A percentile compares a stretch with the other conserved stretches of the same genome.
Evolutionary conservation across 2,113 vertebrate genomes (phyloP).

Genomic region (Sisor rabdophorus): DNA sequence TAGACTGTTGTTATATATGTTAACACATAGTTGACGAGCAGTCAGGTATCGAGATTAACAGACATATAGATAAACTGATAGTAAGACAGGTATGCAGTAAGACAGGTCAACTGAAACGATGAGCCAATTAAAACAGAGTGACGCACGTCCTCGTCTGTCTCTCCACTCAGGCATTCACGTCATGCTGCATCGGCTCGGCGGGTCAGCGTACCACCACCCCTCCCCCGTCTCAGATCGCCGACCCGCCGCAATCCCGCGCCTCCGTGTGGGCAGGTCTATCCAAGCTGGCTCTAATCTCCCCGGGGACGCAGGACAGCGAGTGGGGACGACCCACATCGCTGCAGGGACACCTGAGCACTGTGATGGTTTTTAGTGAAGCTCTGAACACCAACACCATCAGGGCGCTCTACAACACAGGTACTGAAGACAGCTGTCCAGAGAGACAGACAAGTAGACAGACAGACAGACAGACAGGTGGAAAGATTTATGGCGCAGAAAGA

Average conservation of each 20-base stretch:
- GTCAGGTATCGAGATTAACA: neutral
- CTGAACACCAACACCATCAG: constrained; percentile 85
- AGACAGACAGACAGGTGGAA: neutral
- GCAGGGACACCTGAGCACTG: constrained; percentile 89
- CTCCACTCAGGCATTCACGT: constrained; percentile 80
- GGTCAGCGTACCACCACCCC: constrained; percentile 95
- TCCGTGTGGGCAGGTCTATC: constrained; percentile 78
- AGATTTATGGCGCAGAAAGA: neutral
- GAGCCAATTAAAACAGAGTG: neutral
- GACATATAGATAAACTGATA: too few species aligned
- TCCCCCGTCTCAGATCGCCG: constrained; percentile 93
- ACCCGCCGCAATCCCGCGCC: constrained; percentile 83
- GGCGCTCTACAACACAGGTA: constrained; percentile 86
- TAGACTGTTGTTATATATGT: too few species aligned
- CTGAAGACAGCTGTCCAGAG: neutral
- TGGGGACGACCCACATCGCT: constrained; percentile 96
- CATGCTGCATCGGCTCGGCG: constrained; percentile 94
- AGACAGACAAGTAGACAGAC: neutral
- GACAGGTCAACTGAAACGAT: neutral
- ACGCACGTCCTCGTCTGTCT: neutral
- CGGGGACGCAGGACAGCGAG: constrained; percentile 94
- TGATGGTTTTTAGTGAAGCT: constrained; percentile 86
- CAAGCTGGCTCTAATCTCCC: constrained; percentile 84
- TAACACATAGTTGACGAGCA: neutral
- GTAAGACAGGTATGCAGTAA: too few species aligned